phyloP scores from a whole-genome alignment of 2,113 vertebrate species.

The Lathamus discolor region DNA sequence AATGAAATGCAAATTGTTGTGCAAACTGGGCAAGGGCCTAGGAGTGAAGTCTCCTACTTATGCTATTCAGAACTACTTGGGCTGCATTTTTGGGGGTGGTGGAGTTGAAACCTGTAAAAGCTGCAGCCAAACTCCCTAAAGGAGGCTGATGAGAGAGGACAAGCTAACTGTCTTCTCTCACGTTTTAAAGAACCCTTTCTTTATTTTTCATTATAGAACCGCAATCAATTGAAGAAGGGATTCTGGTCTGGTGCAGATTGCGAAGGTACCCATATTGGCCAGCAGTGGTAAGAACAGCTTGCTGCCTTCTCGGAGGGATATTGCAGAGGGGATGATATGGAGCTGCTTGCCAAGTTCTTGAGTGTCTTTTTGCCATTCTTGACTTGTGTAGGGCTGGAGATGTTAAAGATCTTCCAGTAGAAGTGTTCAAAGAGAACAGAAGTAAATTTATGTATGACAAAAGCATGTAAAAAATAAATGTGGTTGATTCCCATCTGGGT shows the following conservation, averaged over 20 bases:
- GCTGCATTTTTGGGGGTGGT: not conserved
- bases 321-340: not conserved
- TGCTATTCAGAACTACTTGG: not conserved
- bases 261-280: conserved; percentile 79
- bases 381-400: not conserved
- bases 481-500: rapidly evolving
- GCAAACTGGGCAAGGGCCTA: not conserved
- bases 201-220: conserved; percentile 43
- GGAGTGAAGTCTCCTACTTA: rapidly evolving
- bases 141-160: not conserved
- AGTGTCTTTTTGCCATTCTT: not conserved
- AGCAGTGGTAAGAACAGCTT: conserved; percentile 73
- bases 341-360: not conserved
- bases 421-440: not conserved
- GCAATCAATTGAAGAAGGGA: conserved; percentile 66
- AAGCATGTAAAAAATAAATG: rapidly evolving
- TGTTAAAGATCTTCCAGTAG: not conserved
- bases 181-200: not conserved
- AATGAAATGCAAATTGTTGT: not conserved
- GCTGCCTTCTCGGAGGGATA: not conserved
- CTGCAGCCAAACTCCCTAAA: not conserved
- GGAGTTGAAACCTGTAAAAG: not conserved
- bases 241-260: conserved; percentile 80
- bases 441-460: not conserved
- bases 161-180: not conserved